These are phyloP conservation scores for Gadus chalcogrammus DNA, from an alignment of 2,113 vertebrate species.

Conservation along the genomic window DNA sequence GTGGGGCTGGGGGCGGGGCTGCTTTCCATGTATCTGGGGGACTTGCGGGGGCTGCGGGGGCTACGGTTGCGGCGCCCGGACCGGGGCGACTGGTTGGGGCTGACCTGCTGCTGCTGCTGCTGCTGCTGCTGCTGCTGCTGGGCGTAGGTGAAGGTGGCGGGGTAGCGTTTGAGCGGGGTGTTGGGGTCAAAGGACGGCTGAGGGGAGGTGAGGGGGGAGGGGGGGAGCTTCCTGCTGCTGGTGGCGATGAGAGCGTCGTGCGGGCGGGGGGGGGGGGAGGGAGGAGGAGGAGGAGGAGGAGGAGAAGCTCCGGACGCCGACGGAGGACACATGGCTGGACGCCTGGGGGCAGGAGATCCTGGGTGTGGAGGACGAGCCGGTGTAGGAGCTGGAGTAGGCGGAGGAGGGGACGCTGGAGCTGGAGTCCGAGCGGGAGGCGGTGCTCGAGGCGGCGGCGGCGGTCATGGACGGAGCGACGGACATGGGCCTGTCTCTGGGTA, in stretches of 20 bases:
- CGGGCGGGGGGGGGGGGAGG: not conserved
- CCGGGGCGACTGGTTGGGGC: conserved; percentile 46
- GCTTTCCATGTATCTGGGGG: conserved; percentile 33
- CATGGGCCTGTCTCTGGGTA: conserved; percentile 11
- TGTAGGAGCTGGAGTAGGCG: not conserved
- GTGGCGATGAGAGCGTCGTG: conserved; percentile 30
- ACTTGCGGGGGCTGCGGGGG: conserved; percentile 32
- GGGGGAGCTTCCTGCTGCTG: conserved; percentile 1
- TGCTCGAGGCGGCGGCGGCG: too few species aligned
- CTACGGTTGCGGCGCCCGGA: conserved; percentile 8
- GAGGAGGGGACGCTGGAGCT: not conserved
- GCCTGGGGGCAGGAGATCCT: not conserved
- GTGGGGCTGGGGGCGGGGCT: conserved; percentile 16
- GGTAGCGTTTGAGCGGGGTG: not conserved
- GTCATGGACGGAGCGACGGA: not conserved
- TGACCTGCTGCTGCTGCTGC: conserved; percentile 5
- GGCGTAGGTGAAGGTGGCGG: conserved; percentile 24
- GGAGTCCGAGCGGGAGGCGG: not conserved
- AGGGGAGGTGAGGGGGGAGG: conserved; percentile 13
- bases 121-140: conserved; percentile 16
- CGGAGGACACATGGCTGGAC: conserved; percentile 16
- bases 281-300: conserved; percentile 19
- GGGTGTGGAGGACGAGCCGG: not conserved
- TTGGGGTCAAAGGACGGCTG: conserved; percentile 2
- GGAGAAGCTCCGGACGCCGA: not conserved